Conservation (phyloP, 2,797 vertebrate genomes). For the Siniperca scherzeri region DNA sequence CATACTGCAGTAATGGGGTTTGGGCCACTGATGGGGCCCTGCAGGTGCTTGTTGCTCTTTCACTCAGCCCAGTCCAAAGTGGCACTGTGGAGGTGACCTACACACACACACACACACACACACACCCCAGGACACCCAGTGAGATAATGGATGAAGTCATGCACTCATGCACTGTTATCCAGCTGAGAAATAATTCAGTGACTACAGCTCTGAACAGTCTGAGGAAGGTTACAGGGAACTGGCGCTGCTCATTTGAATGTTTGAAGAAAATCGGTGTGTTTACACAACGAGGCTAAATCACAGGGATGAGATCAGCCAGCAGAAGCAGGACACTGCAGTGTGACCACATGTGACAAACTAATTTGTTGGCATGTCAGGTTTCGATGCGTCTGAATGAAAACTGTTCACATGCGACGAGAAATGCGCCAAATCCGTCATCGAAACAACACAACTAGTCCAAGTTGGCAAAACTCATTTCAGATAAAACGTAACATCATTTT, state of each 20-base stretch:
- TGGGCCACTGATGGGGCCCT: conserved; percentile 60
- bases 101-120: conserved; percentile 45
- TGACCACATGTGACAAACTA: conserved; percentile 32
- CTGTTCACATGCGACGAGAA: not conserved
- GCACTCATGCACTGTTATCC: conserved; percentile 1
- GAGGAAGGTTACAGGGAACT: not conserved
- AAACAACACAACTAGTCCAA: not conserved
- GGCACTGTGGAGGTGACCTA: conserved; percentile 56
- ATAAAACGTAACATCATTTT: not conserved
- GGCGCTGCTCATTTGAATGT: conserved; percentile 24
- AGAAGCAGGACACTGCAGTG: not conserved
- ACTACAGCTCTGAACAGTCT: not conserved
- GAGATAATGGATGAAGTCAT: conserved; percentile 46
- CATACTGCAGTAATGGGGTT: conserved; percentile 76
- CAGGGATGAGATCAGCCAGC: not conserved
- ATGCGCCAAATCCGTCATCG: not conserved
- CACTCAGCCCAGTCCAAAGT: conserved; percentile 51
- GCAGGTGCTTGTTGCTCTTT: conserved; percentile 61
- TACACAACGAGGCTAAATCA: conserved; percentile 16
- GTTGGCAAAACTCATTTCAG: not conserved
- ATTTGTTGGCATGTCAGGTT: not conserved
- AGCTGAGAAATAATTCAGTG: conserved; percentile 17
- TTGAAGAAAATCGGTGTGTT: conserved; percentile 11
- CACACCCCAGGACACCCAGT: conserved; percentile 31
- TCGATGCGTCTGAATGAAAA: not conserved